Conservation (phyloP, 2,888 invertebrate genomes). For the Epinotia ramella region DNA sequence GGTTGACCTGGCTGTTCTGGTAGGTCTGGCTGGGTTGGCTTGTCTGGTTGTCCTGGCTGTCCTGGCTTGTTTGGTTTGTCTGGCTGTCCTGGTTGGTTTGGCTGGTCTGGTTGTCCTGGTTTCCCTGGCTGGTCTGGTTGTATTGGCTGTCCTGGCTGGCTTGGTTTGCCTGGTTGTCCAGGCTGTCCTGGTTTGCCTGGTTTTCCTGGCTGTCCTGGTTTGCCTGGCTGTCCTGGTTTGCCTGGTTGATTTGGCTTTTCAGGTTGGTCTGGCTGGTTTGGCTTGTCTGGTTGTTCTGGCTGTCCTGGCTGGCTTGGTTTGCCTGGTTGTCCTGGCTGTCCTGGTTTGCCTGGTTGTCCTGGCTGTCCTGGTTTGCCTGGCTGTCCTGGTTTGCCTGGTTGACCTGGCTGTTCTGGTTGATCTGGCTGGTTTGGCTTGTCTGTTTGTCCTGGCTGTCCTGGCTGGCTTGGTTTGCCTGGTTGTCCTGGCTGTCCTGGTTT, state of each 20-base stretch:
- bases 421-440: no score
- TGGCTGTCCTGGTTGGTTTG: no score
- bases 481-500: background rate
- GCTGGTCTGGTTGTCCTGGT: no score
- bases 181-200: background rate
- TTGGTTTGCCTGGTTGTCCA: background rate
- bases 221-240: background rate
- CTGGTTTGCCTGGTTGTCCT: background rate
- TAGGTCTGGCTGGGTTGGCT: no score
- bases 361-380: no score
- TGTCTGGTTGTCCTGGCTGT: no score
- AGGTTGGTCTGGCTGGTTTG: no score
- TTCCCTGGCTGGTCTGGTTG: background rate
- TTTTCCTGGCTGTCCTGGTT: background rate
- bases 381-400: background rate
- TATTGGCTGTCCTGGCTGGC: no score
- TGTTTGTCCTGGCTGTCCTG: background rate
- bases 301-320: background rate
- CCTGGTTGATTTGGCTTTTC: slow-evolving; percentile 26
- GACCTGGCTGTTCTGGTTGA: no score
- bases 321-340: background rate
- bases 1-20: background rate
- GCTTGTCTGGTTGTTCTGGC: no score
- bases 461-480: background rate
- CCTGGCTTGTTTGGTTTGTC: no score